These are phyloP conservation scores for Eptesicus fuscus DNA, from an alignment of 2,113 vertebrate genomes.

Conservation along the genomic window DNA sequence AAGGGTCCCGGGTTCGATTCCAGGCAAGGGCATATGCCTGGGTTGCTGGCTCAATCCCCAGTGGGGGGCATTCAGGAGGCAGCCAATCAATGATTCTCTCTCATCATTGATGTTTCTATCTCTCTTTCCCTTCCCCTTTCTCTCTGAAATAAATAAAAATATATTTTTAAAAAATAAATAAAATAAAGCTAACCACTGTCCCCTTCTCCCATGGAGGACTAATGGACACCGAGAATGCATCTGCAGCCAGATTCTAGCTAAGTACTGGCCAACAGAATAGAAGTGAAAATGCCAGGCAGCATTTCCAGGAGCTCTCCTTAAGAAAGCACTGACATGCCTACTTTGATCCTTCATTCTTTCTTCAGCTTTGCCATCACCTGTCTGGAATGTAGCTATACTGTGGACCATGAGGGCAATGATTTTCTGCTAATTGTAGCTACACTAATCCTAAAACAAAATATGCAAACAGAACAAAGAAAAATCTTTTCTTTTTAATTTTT, in stretches of 20 bases:
- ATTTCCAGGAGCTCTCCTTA: background rate
- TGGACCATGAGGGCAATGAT: background rate
- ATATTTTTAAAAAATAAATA: too few relatives aligned
- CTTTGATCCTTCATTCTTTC: background rate
- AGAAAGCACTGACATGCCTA: background rate
- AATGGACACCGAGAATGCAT: background rate
- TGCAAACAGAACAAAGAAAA: background rate
- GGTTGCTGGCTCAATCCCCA: too few relatives aligned
- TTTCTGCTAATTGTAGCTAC: background rate
- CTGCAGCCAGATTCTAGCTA: background rate
- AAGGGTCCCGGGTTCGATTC: too few relatives aligned
- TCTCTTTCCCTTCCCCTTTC: too few relatives aligned
- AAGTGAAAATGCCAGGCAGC: background rate
- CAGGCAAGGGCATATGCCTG: too few relatives aligned
- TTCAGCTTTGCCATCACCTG: background rate
- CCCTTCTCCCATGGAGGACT: background rate
- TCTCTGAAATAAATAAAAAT: too few relatives aligned
- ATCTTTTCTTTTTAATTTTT: background rate
- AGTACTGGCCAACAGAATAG: fast-evolving
- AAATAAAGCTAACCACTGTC: background rate
- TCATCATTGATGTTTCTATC: too few relatives aligned
- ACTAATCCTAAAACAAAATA: background rate
- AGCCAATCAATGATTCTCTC: too few relatives aligned
- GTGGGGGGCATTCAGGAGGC: too few relatives aligned
- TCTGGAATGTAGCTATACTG: background rate